Evolutionary conservation across 2,113 vertebrate species (phyloP).

Genomic region (Xiphias gladius): DNA sequence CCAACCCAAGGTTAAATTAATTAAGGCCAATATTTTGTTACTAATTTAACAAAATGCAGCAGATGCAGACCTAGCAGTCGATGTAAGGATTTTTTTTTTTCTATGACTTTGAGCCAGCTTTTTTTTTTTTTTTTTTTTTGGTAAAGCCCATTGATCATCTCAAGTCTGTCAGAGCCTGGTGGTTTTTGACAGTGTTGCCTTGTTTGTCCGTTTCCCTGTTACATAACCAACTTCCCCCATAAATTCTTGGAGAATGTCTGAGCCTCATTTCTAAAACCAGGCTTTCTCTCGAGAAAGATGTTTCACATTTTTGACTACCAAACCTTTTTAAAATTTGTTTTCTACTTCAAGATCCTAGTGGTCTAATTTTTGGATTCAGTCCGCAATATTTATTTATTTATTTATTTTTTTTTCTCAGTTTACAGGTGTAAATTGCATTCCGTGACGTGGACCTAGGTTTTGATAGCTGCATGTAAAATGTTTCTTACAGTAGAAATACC

Average conservation of each 20-base stretch:
- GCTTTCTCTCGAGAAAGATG: not conserved
- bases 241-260: constrained; percentile 19
- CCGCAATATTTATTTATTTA: no score
- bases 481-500: not conserved
- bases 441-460: not conserved
- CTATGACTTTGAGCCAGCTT: not conserved
- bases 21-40: no score
- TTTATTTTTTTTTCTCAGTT: not conserved
- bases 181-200: constrained; percentile 47
- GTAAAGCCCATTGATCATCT: constrained; percentile 1
- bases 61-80: not conserved
- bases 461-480: not conserved
- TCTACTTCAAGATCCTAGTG: not conserved
- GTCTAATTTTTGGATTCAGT: not conserved
- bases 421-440: no score
- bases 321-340: not conserved
- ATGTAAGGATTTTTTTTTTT: not conserved
- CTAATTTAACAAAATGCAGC: not conserved
- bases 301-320: not conserved
- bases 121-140: not conserved
- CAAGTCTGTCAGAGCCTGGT: constrained; percentile 27
- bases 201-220: constrained; percentile 55
- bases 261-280: constrained; percentile 19
- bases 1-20: not conserved
- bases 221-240: constrained; percentile 54